Evolutionary conservation across 2,888 invertebrate species (phyloP).

Genomic region (Xestoiulus laeticollis): DNA sequence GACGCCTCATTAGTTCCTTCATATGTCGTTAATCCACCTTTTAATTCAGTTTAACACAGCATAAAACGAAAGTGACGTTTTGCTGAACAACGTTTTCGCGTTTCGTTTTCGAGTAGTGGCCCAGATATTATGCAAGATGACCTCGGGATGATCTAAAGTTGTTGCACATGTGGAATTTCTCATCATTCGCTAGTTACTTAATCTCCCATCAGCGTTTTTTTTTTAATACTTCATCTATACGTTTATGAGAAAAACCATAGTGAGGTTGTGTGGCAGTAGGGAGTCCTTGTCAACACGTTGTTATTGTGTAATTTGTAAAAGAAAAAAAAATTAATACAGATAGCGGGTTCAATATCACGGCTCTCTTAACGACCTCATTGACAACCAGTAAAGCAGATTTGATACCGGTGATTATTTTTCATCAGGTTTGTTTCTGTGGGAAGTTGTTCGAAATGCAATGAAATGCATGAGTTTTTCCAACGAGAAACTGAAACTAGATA

Average conservation of each 20-base stretch:
- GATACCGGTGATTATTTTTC: not conserved
- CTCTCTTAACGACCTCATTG: not conserved
- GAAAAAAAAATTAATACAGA: not conserved
- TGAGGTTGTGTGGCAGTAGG: not conserved
- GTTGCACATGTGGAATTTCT: not conserved
- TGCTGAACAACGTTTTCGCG: not conserved
- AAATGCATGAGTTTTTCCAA: too few species aligned
- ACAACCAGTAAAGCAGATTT: not conserved
- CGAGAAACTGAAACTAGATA: too few species aligned
- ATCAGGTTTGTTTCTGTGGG: too few species aligned
- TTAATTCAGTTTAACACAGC: not conserved
- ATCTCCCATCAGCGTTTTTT: not conserved
- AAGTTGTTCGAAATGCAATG: too few species aligned
- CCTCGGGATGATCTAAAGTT: not conserved
- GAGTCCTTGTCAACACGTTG: not conserved
- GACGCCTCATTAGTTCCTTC: not conserved
- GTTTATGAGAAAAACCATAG: not conserved
- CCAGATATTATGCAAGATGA: not conserved
- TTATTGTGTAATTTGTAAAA: not conserved
- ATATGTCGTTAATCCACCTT: not conserved
- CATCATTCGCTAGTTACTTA: not conserved
- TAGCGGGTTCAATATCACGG: not conserved
- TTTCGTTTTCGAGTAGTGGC: not conserved
- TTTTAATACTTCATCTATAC: not conserved
- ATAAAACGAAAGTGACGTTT: not conserved